A percentile compares a stretch with the other conserved stretches of the same genome.
phyloP scores from a whole-genome alignment of 2,797 vertebrate genomes.

The Spea hammondii region DNA sequence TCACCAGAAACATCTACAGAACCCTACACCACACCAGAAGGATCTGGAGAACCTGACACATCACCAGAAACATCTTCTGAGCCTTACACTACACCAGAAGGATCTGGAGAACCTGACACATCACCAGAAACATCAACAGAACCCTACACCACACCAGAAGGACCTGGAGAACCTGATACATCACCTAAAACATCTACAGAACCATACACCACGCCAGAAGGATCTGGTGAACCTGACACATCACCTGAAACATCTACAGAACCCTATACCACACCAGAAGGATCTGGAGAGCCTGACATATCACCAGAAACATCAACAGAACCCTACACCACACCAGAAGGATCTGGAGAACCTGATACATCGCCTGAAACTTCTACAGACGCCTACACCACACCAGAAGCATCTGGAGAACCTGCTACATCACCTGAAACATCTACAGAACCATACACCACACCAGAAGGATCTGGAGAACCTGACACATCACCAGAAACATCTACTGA shows the following conservation, averaged over 20 bases:
- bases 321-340: background rate
- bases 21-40: background rate
- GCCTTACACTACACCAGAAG: background rate
- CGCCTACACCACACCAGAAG: background rate
- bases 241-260: no score
- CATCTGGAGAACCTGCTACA: no score
- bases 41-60: background rate
- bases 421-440: background rate
- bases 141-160: no score
- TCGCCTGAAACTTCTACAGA: background rate
- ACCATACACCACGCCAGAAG: no score
- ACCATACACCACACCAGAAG: background rate
- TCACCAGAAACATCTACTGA: background rate
- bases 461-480: no score
- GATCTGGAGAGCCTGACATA: background rate
- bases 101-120: background rate
- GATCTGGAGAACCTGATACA: background rate
- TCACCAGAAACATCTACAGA: background rate
- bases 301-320: background rate
- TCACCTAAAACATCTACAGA: no score
- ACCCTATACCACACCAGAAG: no score
- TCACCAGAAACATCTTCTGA: no score
- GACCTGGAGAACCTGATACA: no score
- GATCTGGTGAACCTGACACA: no score
- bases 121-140: no score